These are phyloP conservation scores for Salticus scenicus DNA, from an alignment of 2,888 invertebrate species.

Conservation along the genomic window DNA sequence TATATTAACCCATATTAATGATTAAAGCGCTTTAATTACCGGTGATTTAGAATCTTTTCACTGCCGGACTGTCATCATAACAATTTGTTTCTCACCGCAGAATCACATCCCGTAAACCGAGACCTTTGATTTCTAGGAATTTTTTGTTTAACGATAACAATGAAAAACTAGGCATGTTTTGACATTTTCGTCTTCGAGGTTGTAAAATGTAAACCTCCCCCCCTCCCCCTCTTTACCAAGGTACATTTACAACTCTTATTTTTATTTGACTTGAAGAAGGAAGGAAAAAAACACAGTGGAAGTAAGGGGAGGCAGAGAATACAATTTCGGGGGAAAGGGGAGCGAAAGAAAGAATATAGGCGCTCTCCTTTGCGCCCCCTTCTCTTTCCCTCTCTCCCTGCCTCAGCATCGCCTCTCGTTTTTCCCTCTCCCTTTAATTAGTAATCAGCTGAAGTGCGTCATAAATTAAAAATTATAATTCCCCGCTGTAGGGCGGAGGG, in stretches of 20 bases:
- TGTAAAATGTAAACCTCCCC: conserved; percentile 56
- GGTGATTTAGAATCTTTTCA: conserved; percentile 7
- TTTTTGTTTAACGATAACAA: conserved; percentile 9
- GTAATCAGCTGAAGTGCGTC: conserved; percentile 70
- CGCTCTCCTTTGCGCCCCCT: conserved; percentile 23
- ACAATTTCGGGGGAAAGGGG: neutral
- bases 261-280: conserved; percentile 38
- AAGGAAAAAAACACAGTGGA: conserved; percentile 20
- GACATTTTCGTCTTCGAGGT: conserved; percentile 48
- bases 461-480: conserved; percentile 71
- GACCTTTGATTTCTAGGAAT: neutral
- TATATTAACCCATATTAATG: neutral
- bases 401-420: conserved; percentile 58
- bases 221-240: too few relatives aligned
- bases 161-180: conserved; percentile 49
- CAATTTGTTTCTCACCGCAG: conserved; percentile 12
- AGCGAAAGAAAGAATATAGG: conserved; percentile 21
- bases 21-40: conserved; percentile 12
- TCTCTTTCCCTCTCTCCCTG: conserved; percentile 32
- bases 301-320: neutral
- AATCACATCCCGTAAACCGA: neutral
- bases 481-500: conserved; percentile 53
- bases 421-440: conserved; percentile 69
- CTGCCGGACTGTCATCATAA: neutral
- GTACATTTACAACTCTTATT: conserved; percentile 61